Evolutionary conservation across 92 coral and sea anemone genomes (phyloP), one percentile per base, ranked within the genome.

Genomic region (Zoanthus solanderi): DNA sequence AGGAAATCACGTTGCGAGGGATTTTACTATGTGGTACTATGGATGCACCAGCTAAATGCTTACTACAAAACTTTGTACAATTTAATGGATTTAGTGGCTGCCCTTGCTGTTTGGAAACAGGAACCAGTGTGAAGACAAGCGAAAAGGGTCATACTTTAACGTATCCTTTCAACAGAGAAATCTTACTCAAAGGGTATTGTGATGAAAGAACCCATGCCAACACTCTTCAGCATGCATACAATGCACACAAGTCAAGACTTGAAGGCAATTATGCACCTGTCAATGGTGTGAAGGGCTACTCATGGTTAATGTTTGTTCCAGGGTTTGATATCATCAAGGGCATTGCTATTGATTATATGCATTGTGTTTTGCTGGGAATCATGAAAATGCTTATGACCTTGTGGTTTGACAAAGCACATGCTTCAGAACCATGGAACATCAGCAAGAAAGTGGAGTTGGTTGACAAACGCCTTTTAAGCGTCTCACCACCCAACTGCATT

Each of bases 31-130:
- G 71, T 89, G 93, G 88, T 5, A 89, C 90, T 18, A 78, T 86
- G 80, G 93, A 92, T 92, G 93, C 95, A 84, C 95, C 93, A 77
- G 93, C 93, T 5, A 90, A 92, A 78, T 90, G 93, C 69, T 63
- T 93, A 9, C 18, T 91, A 71, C 92, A 93, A 58, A 83, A 91
- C 15, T 79, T 90, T 75, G 89, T 89, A 9, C 94, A 91, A 71
- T 91, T 74, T 46, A 93, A 91, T 89, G 96, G 91, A 6, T 91
- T 79, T 73, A 50, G 78, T 83, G 96, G 96, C 13, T 93, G 94
- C 78, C 94, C 96, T 12, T 93, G 82, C 72, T 93, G 93, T 76
- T 44, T 85, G 79, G 44, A 84, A 8, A 57, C 57, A 66, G 94
- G 94, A 56, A 78, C 13, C 46, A 89, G 58, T 13, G 91, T 89